phyloP scores from a whole-genome alignment of 2,113 vertebrate species.

The Bungarus multicinctus region DNA sequence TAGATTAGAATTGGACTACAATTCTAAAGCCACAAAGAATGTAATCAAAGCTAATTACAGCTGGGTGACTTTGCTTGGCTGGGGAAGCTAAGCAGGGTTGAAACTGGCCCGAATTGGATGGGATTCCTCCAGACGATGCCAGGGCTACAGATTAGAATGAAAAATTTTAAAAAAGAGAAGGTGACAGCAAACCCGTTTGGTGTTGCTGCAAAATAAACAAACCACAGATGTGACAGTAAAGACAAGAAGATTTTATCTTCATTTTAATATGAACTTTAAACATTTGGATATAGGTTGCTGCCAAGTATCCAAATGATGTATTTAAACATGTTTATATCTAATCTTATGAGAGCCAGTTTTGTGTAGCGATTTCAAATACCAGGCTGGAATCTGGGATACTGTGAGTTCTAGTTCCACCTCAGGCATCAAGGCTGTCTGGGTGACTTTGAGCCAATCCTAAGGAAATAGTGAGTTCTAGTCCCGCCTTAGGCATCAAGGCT shows the following conservation, averaged over 20 bases:
- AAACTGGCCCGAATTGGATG: neutral
- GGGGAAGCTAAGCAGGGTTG: neutral
- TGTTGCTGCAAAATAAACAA: neutral
- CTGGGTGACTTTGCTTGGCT: neutral
- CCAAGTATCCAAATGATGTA: neutral
- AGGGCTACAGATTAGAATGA: neutral
- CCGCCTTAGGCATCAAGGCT: neutral
- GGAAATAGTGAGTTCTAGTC: neutral
- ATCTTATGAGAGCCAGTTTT: neutral
- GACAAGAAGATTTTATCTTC: neutral
- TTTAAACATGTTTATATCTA: neutral
- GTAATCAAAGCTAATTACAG: neutral
- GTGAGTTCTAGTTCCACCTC: neutral
- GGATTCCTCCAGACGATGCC: neutral
- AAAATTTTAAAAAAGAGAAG: neutral
- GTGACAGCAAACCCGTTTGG: neutral
- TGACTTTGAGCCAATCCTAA: too few species aligned
- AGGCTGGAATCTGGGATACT: neutral
- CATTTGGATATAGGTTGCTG: neutral
- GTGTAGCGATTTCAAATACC: neutral
- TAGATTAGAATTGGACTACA: neutral
- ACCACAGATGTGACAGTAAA: neutral
- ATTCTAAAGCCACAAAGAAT: neutral
- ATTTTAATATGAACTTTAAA: neutral
- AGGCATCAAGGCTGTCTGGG: neutral